Evolutionary conservation across 2,113 vertebrate species (phyloP).

Genomic region (Odocoileus hemionus): DNA sequence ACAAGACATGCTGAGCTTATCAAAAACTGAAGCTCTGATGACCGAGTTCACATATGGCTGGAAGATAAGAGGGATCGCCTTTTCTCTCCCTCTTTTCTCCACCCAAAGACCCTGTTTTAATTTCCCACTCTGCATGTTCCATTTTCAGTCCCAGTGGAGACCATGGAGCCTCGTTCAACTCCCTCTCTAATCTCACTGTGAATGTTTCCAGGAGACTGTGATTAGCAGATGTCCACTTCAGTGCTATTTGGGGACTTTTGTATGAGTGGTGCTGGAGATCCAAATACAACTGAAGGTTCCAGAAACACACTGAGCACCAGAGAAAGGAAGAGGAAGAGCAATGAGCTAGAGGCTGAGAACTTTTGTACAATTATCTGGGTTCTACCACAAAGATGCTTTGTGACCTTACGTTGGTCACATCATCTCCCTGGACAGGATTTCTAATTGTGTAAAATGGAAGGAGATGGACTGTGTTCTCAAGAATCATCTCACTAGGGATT

Average conservation of each 20-base stretch:
- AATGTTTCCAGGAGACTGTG: neutral
- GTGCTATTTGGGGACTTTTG: neutral
- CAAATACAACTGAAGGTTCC: neutral
- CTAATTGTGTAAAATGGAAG: neutral
- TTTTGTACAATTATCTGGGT: accelerated
- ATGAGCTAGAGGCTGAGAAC: neutral
- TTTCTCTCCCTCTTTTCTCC: constrained; percentile 27
- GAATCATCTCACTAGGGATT: neutral
- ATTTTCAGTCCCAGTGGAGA: neutral
- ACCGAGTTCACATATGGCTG: constrained; percentile 56
- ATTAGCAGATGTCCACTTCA: neutral
- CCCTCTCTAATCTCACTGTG: constrained; percentile 43
- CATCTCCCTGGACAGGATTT: neutral
- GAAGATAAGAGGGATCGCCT: constrained; percentile 64
- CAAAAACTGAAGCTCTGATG: constrained; percentile 47
- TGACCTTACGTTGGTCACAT: neutral
- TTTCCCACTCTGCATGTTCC: constrained; percentile 12
- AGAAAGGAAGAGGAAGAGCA: neutral
- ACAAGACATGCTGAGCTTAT: constrained; percentile 71
- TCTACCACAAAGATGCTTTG: neutral
- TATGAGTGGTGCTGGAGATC: neutral
- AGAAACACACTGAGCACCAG: neutral
- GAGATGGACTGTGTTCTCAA: neutral
- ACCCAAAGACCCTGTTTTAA: constrained; percentile 63
- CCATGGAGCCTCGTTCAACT: neutral